These are phyloP conservation scores for Vanessa cardui DNA, from an alignment of 2,888 invertebrate genomes.

Conservation along the genomic window DNA sequence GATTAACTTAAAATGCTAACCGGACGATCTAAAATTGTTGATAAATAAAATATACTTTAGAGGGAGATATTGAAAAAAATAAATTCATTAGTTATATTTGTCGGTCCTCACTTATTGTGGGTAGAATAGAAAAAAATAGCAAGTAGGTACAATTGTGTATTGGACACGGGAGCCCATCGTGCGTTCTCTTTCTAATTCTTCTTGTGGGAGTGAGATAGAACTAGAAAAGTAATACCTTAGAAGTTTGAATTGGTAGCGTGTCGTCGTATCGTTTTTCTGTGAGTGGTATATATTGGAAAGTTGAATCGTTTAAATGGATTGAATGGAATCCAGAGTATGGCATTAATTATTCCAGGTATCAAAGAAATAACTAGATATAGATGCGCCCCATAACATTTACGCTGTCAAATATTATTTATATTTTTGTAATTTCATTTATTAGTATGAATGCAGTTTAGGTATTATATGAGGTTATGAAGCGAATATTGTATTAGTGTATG, in stretches of 20 bases:
- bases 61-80: neutral
- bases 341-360: slow-evolving; percentile 30
- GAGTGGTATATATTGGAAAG: slow-evolving; percentile 26
- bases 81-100: slow-evolving; percentile 18
- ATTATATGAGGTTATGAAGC: neutral
- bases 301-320: slow-evolving; percentile 19
- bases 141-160: slow-evolving; percentile 23
- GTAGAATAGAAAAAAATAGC: slow-evolving; percentile 27
- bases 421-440: slow-evolving; percentile 32
- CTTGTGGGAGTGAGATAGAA: neutral
- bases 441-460: slow-evolving; percentile 1
- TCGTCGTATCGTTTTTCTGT: slow-evolving; percentile 23
- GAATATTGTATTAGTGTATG: slow-evolving; percentile 2
- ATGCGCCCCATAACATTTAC: slow-evolving; percentile 15
- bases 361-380: slow-evolving; percentile 27
- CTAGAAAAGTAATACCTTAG: neutral
- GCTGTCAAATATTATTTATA: slow-evolving; percentile 29
- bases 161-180: slow-evolving; percentile 1
- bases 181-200: slow-evolving; percentile 7
- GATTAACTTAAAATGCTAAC: neutral
- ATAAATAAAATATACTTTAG: neutral
- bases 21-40: neutral
- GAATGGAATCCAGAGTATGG: slow-evolving; percentile 22
- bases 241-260: slow-evolving; percentile 6
- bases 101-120: slow-evolving; percentile 40